phyloP scores from a whole-genome alignment of 1,140 invertebrate genomes.

The Chrysopa pallens region DNA sequence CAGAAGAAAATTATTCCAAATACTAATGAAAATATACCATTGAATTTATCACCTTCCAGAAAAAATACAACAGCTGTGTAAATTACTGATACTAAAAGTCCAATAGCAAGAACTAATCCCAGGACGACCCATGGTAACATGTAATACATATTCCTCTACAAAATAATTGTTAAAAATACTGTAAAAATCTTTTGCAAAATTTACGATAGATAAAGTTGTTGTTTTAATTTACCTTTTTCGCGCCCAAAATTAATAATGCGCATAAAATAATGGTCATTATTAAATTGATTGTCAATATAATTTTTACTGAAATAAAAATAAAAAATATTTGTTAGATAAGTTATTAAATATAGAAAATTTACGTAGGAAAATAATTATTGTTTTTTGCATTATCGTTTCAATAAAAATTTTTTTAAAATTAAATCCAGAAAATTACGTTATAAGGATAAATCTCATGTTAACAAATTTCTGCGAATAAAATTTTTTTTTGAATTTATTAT shows the following conservation, averaged over 20 bases:
- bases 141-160: constrained; percentile 54
- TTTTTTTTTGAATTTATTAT: no score
- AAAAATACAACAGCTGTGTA: constrained; percentile 56
- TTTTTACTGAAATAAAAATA: constrained; percentile 41
- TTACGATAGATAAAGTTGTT: constrained; percentile 4
- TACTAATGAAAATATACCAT: constrained; percentile 37
- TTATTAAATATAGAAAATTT: neutral
- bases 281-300: constrained; percentile 62
- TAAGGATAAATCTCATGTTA: no score
- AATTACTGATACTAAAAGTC: constrained; percentile 50
- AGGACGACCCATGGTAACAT: constrained; percentile 69
- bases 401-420: no score
- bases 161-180: constrained; percentile 12
- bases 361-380: neutral
- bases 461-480: no score
- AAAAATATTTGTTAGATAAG: constrained; percentile 7
- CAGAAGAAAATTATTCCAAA: constrained; percentile 39
- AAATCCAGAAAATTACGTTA: no score
- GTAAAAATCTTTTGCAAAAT: constrained; percentile 3
- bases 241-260: constrained; percentile 50
- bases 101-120: constrained; percentile 54
- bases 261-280: constrained; percentile 66
- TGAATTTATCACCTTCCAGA: constrained; percentile 32
- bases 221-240: constrained; percentile 38
- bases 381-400: neutral